Base-by-base conservation (phyloP, 2,113 vertebrate genomes). In the Pygoscelis adeliae region DNA sequence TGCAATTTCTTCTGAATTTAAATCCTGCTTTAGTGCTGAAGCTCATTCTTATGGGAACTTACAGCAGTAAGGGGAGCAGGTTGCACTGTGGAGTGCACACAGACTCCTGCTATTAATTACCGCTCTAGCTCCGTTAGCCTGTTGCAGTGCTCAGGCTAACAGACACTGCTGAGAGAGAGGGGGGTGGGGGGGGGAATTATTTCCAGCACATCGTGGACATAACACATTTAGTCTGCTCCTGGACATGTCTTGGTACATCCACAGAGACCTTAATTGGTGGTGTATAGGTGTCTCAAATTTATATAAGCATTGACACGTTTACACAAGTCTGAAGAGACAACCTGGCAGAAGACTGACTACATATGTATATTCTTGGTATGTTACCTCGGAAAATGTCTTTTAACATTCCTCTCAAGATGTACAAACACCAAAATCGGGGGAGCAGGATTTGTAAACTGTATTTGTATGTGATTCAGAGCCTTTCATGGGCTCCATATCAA, bases 101-200 rank as follows among this genome's bases (percentile, higher is more conserved):
- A 92, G 66, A 63, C 11, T 21, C 22, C 38, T 61, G 21, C 42
- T 62, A 65, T 66, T 50, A 67, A 56, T 74, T 53, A 44, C 30
- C 1, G 5, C 21, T 36, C 34, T 5, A 22, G 47, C 15, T 55
- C 20, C 0, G 0, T 59, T 44, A 86, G 20, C 38, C 6, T 70
- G 12, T 15, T 70, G 25, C 66, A 49, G 38, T 11, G 47, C 46
- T 87, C 36, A 42, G 46, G 32, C 25, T 70, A 36, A 34, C 22
- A 87, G 77, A 27, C 10, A 21, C 26, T 44, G 40, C 53, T 22
- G 44, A 80, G 49, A 76, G 26, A 40, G 19, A 11, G 40, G 13
- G 42, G 12, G 30, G 44, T 2, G 34, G 47, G 15, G 56, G 16
- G 22, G 2, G 44, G 17, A 73, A 74, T 53, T 66, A 70, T 38